A percentile compares a stretch with the other conserved stretches of the same genome.
phyloP scores from a whole-genome alignment of 1,140 invertebrate genomes.

The Pristionchus pacificus region DNA sequence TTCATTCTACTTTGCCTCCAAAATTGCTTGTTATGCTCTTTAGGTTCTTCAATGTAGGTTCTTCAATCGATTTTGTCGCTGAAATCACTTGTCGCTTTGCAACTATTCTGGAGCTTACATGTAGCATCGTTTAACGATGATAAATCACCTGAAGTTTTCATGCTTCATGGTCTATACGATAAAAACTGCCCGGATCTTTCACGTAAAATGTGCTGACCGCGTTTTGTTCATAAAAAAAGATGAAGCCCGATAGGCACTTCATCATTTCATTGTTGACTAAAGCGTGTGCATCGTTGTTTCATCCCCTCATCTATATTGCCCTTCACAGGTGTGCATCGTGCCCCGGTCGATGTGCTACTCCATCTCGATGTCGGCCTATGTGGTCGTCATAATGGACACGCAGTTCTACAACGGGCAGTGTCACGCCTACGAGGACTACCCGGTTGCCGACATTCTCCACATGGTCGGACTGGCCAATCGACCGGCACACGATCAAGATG shows the following conservation, averaged over 20 bases:
- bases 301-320: neutral
- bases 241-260: too few relatives aligned
- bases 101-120: too few relatives aligned
- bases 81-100: too few relatives aligned
- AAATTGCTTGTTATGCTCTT: too few relatives aligned
- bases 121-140: too few relatives aligned
- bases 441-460: slow-evolving; percentile 91
- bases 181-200: neutral
- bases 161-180: too few relatives aligned
- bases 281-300: slow-evolving; percentile 14
- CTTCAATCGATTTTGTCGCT: too few relatives aligned
- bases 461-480: slow-evolving; percentile 80
- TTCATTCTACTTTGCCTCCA: slow-evolving; percentile 6
- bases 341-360: slow-evolving; percentile 87
- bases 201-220: slow-evolving; percentile 8
- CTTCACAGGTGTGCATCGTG: slow-evolving; percentile 71
- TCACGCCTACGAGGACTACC: slow-evolving; percentile 88
- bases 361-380: slow-evolving; percentile 78
- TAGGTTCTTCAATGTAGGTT: too few relatives aligned
- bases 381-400: slow-evolving; percentile 95
- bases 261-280: too few relatives aligned
- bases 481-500: slow-evolving; percentile 83
- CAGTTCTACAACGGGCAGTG: slow-evolving; percentile 91
- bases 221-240: too few relatives aligned
- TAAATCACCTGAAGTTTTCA: too few relatives aligned